Conservation (phyloP, 2,797 vertebrate species). For the Chelon auratus region DNA sequence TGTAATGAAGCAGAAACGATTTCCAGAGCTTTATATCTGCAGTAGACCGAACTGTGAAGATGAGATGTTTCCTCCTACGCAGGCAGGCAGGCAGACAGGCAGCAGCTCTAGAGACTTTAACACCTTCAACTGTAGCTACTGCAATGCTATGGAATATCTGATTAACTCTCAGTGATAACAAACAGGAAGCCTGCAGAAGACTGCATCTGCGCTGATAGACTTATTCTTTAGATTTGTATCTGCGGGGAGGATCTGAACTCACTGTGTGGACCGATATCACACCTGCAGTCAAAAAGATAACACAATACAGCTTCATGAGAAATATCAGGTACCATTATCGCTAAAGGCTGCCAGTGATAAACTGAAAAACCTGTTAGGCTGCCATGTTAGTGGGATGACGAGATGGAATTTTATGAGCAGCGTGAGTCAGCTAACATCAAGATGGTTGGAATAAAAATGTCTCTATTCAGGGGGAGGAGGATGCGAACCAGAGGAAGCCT, state of each 20-base stretch:
- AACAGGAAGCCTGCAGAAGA: conserved; percentile 44
- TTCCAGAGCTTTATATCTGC: conserved; percentile 55
- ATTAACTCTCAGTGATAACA: conserved; percentile 41
- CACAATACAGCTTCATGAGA: neutral
- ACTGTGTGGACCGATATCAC: neutral
- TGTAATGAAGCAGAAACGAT: conserved; percentile 57
- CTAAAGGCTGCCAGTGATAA: neutral
- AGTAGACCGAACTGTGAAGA: conserved; percentile 67
- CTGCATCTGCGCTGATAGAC: conserved; percentile 27
- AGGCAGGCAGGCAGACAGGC: conserved; percentile 59
- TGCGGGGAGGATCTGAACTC: conserved; percentile 20
- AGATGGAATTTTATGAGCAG: conserved; percentile 54
- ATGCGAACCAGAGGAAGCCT: neutral
- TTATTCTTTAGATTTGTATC: conserved; percentile 29
- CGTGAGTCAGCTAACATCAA: conserved; percentile 57
- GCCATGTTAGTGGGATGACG: conserved; percentile 41
- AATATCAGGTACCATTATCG: neutral
- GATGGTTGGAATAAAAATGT: conserved; percentile 40
- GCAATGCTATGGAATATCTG: conserved; percentile 44
- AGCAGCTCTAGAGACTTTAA: conserved; percentile 59
- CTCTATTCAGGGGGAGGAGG: conserved; percentile 29
- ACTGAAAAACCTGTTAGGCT: conserved; percentile 26
- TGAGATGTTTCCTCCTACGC: conserved; percentile 77
- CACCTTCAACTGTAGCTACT: conserved; percentile 62
- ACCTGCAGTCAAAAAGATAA: conserved; percentile 17